Base-by-base conservation (phyloP, 1,140 invertebrate species). In the Solenopsis fugax region DNA sequence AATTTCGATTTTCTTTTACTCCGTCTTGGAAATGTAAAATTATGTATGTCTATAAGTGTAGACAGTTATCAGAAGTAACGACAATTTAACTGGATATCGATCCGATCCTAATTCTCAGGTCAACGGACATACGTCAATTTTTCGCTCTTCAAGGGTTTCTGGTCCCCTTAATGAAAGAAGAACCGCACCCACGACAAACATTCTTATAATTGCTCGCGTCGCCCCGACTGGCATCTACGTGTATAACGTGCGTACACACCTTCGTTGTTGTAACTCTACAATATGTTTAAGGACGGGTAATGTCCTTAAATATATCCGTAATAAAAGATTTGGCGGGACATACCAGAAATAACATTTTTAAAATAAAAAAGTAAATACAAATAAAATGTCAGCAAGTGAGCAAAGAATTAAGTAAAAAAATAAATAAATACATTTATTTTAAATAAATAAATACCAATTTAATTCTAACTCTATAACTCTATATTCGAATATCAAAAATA, bases 161-260 rank as follows among this genome's bases (percentile, higher is more conserved):
- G 54, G 54, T 48, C 34, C 41, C 37, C 87, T 85, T 88, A 92
- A 92, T 88, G 52, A 77, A 75, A 54, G 75, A 87, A 58, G 62
- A 45, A 89, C 91, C 91, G 62, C 91, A 62, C 91, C 91, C 84
- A 89, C 18, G n/a, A 54, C 77, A 91, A 92, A 91, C 86, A 90
- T 75, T 71, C 56, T 91, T 91, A 81, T 45, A 78, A 73, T 67
- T 86, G 54, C 54, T 65, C n/a, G 10, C 16, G 29, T 87, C 52
- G 21, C 64, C 16, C 73, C n/a, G 72, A 80, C 81, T n/a, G 41
- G 41, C 18, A 58, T 12, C 48, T 29, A 50, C 41, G 13, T 21
- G 24, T 80, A n/a, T 34, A 73, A 78, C 3, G 50, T 12, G 29
- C 29, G 21, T 87, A 81, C 80, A 81, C 62, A 69, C n/a, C 52